Conservation (phyloP, 2,888 invertebrate genomes). For the Harpalus rubripes region DNA sequence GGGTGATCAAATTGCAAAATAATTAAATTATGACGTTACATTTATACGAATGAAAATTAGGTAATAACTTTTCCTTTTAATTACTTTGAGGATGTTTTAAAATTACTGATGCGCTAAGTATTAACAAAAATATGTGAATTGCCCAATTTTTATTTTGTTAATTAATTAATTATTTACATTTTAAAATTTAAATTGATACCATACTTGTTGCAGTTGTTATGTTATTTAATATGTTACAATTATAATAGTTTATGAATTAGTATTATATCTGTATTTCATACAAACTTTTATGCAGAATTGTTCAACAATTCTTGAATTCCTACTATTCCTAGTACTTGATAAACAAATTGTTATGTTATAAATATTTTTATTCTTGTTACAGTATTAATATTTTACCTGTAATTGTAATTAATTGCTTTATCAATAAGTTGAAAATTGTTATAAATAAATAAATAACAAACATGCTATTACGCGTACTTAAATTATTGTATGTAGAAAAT, state of each 20-base stretch:
- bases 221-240: too few species aligned
- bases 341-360: constrained; percentile 26
- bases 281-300: background rate
- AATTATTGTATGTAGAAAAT: background rate
- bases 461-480: background rate
- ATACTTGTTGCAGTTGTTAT: too few species aligned
- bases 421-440: constrained; percentile 15
- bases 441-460: constrained; percentile 10
- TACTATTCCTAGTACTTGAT: constrained; percentile 13
- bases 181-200: too few species aligned
- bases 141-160: background rate
- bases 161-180: background rate
- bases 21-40: too few species aligned
- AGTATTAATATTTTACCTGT: constrained; percentile 28
- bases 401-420: constrained; percentile 35
- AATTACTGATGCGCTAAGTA: background rate
- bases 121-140: background rate
- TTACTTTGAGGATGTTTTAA: background rate
- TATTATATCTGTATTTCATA: too few species aligned
- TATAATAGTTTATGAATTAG: too few species aligned
- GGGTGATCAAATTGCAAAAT: background rate
- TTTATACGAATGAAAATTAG: too few species aligned
- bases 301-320: background rate
- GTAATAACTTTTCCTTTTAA: background rate
- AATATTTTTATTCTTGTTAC: constrained; percentile 34